These are phyloP conservation scores for Leptobrachium leishanense DNA, from an alignment of 2,113 vertebrate genomes.

Conservation along the genomic window DNA sequence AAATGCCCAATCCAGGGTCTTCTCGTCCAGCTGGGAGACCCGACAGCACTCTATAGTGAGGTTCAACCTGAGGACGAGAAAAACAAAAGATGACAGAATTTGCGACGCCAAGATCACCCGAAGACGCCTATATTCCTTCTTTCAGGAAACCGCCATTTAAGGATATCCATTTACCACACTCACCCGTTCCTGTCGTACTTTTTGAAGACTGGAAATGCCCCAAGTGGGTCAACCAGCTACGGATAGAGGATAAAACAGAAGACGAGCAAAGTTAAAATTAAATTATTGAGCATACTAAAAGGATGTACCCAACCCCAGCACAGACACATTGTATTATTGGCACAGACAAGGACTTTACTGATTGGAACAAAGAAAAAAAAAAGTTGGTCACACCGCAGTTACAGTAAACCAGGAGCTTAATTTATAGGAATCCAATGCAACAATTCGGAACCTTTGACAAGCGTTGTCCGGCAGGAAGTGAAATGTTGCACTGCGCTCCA, in stretches of 20 bases:
- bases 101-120: neutral
- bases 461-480: no score
- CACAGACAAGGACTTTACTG: no score
- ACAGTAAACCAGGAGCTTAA: no score
- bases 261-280: neutral
- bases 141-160: neutral
- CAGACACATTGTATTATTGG: neutral
- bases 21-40: constrained; percentile 76
- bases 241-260: constrained; percentile 7
- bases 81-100: neutral
- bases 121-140: neutral
- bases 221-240: constrained; percentile 86
- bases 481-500: no score
- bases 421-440: no score
- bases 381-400: no score
- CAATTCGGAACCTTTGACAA: no score
- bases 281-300: no score
- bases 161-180: constrained; percentile 39
- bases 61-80: constrained; percentile 70
- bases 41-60: constrained; percentile 87
- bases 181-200: constrained; percentile 94
- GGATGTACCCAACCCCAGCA: no score
- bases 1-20: constrained; percentile 91
- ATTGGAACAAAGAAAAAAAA: no score
- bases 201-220: constrained; percentile 90